Percentiles rank a stretch among this genome's conserved stretches.
phyloP scores from a whole-genome alignment of 2,113 vertebrate species.

The Malurus melanocephalus region DNA sequence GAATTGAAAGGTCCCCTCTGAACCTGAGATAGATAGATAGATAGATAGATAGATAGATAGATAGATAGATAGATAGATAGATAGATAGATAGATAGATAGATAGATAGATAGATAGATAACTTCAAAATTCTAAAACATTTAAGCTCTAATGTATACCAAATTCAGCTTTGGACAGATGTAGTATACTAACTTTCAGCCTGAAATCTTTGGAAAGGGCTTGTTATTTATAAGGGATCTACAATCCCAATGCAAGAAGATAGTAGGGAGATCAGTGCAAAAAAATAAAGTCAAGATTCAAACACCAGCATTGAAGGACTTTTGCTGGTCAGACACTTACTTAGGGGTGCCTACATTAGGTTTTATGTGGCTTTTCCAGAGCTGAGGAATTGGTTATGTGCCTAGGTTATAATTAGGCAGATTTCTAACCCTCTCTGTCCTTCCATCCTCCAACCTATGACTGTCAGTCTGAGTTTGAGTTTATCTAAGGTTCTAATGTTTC shows the following conservation, averaged over 20 bases:
- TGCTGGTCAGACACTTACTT: not conserved
- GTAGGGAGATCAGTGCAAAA: not conserved
- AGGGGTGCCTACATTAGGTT: not conserved
- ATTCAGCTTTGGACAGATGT: not conserved
- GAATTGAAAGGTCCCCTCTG: not conserved
- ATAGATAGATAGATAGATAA: not conserved
- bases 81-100: not conserved
- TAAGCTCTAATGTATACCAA: not conserved
- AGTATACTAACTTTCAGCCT: not conserved
- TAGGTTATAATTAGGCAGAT: not conserved
- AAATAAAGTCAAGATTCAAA: not conserved
- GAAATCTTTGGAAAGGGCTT: not conserved
- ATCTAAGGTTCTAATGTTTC: not conserved
- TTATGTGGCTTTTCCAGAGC: not conserved
- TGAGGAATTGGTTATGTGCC: not conserved
- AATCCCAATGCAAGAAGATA: not conserved
- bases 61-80: not conserved
- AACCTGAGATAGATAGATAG: not conserved
- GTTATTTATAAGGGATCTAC: not conserved
- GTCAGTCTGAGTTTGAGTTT: not conserved
- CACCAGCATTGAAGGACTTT: not conserved
- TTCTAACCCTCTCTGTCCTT: not conserved
- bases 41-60: not conserved
- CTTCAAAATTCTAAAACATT: not conserved
- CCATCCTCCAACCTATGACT: not conserved